A percentile compares a stretch with the other conserved stretches of the same genome.
phyloP scores from a whole-genome alignment of 1,140 invertebrate genomes.

The Macrotrachela quadricornifera region DNA sequence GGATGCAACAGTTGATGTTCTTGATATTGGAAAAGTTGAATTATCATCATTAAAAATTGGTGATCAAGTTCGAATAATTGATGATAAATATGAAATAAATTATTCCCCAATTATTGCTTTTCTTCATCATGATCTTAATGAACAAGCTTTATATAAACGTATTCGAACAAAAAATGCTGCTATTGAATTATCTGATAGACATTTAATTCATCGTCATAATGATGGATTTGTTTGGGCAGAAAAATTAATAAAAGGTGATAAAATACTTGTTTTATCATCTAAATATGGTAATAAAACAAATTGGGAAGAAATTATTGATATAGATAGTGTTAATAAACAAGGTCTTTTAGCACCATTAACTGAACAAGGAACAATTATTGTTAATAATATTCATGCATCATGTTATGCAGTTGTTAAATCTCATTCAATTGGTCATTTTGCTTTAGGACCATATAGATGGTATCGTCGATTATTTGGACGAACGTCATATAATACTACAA shows the following conservation, averaged over 20 bases:
- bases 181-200: not conserved
- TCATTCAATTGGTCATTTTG: slow-evolving; percentile 52
- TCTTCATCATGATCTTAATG: slow-evolving; percentile 50
- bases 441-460: not conserved
- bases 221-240: not conserved
- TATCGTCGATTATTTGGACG: no score
- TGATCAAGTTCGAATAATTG: slow-evolving; percentile 51
- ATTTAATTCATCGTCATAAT: not conserved
- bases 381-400: slow-evolving; percentile 68
- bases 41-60: slow-evolving; percentile 50
- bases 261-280: slow-evolving; percentile 25
- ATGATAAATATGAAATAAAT: slow-evolving; percentile 40
- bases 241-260: not conserved
- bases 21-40: slow-evolving; percentile 26
- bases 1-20: slow-evolving; percentile 38
- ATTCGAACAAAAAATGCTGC: slow-evolving; percentile 11
- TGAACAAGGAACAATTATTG: slow-evolving; percentile 56
- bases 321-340: slow-evolving; percentile 29
- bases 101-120: slow-evolving; percentile 68
- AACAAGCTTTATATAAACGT: slow-evolving; percentile 32
- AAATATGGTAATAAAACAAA: not conserved
- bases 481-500: no score
- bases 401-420: slow-evolving; percentile 76
- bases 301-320: not conserved
- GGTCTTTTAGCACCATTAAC: slow-evolving; percentile 81